Conservation (phyloP, 2,888 invertebrate genomes). For the Lacanobia wlatinum region DNA sequence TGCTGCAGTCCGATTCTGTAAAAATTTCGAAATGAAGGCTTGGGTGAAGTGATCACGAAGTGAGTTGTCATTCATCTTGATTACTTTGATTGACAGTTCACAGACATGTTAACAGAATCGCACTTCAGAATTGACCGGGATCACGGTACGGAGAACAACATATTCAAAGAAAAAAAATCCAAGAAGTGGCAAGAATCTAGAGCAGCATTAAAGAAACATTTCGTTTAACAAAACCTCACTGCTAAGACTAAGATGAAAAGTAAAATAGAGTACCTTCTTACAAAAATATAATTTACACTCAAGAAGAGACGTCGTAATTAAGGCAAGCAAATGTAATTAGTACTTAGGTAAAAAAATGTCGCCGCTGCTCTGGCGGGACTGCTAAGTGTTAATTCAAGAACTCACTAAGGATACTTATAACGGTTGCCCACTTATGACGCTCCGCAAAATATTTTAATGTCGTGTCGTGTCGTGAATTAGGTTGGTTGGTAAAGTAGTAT, state of each 20-base stretch:
- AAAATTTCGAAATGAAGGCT: too few species aligned
- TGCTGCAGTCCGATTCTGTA: too few species aligned
- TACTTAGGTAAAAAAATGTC: slow-evolving; percentile 28
- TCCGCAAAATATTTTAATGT: slow-evolving; percentile 27
- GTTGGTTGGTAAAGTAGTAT: background rate
- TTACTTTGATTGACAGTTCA: too few species aligned
- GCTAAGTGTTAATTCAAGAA: slow-evolving; percentile 37
- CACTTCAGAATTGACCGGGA: too few species aligned
- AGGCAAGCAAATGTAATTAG: slow-evolving; percentile 47
- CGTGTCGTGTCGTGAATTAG: too few species aligned
- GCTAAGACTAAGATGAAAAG: background rate
- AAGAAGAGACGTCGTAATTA: slow-evolving; percentile 19
- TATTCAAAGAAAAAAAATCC: background rate
- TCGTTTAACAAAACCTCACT: background rate
- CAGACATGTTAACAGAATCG: too few species aligned
- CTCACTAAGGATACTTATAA: slow-evolving; percentile 22
- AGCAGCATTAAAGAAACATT: background rate
- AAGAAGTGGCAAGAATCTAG: slow-evolving; percentile 6
- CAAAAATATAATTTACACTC: slow-evolving; percentile 37
- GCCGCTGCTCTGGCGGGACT: background rate
- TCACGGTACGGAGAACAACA: background rate
- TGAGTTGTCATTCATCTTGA: too few species aligned
- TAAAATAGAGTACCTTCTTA: slow-evolving; percentile 19
- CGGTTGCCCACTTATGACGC: slow-evolving; percentile 29
- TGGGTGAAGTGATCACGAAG: too few species aligned